Conservation (phyloP, 2,797 vertebrate species). For the Rhodeus uyekii region DNA sequence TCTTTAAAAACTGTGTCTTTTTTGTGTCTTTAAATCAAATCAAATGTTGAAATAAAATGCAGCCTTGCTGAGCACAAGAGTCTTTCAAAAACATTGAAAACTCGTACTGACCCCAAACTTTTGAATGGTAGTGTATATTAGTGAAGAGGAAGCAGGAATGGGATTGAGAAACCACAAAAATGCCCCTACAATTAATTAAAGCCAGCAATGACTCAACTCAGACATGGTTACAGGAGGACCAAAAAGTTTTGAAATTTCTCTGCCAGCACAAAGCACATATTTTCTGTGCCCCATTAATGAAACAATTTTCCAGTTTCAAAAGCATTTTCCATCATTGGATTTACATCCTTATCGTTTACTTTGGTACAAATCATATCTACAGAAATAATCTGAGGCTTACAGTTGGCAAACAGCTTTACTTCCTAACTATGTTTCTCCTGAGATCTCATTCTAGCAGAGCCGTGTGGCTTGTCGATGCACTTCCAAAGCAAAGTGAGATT, state of each 20-base stretch:
- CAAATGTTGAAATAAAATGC: background rate
- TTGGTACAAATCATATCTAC: conserved; percentile 6
- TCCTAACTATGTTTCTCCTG: background rate
- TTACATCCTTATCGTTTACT: conserved; percentile 8
- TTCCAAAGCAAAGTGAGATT: background rate
- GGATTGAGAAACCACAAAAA: conserved; percentile 14
- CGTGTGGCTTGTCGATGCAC: background rate
- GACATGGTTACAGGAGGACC: background rate
- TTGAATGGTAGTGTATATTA: background rate
- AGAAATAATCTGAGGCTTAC: conserved; percentile 24
- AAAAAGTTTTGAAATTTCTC: conserved; percentile 31
- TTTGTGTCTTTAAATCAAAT: background rate
- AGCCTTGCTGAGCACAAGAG: background rate
- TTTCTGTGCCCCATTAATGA: background rate
- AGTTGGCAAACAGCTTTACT: conserved; percentile 14
- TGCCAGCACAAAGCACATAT: conserved; percentile 17
- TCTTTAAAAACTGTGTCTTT: too few relatives aligned
- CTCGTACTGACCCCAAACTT: background rate
- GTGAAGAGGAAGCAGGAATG: background rate
- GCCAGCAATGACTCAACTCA: background rate
- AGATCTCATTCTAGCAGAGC: background rate
- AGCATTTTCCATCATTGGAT: conserved; percentile 12
- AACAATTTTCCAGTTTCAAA: conserved; percentile 18
- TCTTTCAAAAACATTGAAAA: background rate
- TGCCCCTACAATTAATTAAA: background rate